Evolutionary conservation across 2,888 invertebrate genomes (phyloP), one percentile per base, ranked within the genome.

Genomic region (Erannis defoliaria): DNA sequence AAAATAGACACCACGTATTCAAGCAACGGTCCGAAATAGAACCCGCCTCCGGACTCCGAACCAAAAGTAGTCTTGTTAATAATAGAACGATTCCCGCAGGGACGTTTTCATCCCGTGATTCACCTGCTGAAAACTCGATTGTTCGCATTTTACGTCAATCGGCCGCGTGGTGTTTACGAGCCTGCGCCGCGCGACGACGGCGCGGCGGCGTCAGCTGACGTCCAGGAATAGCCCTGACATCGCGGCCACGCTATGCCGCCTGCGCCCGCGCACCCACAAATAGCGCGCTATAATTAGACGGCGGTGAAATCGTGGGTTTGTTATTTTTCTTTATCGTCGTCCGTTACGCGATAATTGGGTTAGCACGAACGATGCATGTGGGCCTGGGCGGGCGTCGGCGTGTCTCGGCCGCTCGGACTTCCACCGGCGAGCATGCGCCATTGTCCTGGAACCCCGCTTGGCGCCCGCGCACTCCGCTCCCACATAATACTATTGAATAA

Each of bases 321-420:
- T 92, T 93, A 92, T 93, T 93, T 93, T 93, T 93, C 92, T 92
- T 92, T 90, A 91, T 90, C 91, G 91, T 89, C 86, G 68, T 90
- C 89, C 86, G 91, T 90, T 90, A 89, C 90, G 90, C 88, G 92
- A 90, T 92, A 93, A 93, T 93, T 93, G 92, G 92, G 92, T 93
- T 92, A 92, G 90, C 82, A 81, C 74, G 79, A 77, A 73, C 81
- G 85, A 85, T 90, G 88, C 90, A 91, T 92, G 92, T 91, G 92
- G 91, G 91, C 85, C 90, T 81, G 86, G 75, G 75, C 84, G 80
- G 86, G 92, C 92, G 92, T 90, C 92, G 90, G 90, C 89, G 90
- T 85, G 92, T 93, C 92, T 93, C 89, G 88, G 72, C 68, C 76
- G 73, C 74, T 77, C 77, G 74, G 73, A 63, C 72, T 72, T 65